A percentile compares a stretch with the other conserved stretches of the same genome.
Conservation (phyloP, 1,140 invertebrate species). For the Apis dorsata region DNA sequence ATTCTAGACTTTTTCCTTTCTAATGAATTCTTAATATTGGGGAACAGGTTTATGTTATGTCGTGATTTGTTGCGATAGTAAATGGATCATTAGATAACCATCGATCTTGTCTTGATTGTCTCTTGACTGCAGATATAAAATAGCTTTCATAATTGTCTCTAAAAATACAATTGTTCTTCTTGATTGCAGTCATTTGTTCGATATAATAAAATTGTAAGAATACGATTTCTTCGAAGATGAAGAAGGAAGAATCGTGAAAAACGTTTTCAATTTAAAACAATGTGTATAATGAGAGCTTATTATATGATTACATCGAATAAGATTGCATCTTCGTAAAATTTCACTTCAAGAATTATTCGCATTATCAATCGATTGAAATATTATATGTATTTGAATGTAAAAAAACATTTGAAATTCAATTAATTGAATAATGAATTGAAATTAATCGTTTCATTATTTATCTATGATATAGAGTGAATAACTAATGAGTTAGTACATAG, state of each 20-base stretch:
- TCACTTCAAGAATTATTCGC: neutral
- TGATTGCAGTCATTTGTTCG: neutral
- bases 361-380: neutral
- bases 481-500: conserved; percentile 1
- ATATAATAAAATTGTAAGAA: too few species aligned
- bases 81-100: neutral
- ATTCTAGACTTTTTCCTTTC: neutral
- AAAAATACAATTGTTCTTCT: neutral
- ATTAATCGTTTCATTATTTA: neutral
- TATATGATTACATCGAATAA: neutral
- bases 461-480: conserved; percentile 28
- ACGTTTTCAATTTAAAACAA: neutral
- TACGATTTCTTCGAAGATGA: neutral
- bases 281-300: neutral
- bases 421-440: too few species aligned
- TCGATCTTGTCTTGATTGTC: conserved; percentile 4
- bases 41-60: neutral
- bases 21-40: neutral
- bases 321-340: neutral
- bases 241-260: neutral
- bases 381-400: neutral
- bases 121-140: neutral
- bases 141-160: neutral
- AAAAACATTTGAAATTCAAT: neutral
- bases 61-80: conserved; percentile 7